Evolutionary conservation across 1,140 invertebrate genomes (phyloP).

Genomic region (Calosoma granatense): DNA sequence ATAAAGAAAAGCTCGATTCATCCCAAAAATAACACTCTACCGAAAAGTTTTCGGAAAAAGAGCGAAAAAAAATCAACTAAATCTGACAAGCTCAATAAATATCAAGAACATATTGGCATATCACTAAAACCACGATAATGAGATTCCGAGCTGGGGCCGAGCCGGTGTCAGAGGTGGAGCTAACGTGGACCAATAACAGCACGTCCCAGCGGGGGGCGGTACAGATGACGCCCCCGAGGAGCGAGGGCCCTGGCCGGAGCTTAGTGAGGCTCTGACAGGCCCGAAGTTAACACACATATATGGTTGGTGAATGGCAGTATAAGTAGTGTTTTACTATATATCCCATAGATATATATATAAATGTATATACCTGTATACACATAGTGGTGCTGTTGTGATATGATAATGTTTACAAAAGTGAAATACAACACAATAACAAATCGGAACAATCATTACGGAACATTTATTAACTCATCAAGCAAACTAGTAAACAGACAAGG

Average conservation of each 20-base stretch:
- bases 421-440: no score
- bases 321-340: no score
- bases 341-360: no score
- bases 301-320: not conserved
- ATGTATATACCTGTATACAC: no score
- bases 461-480: no score
- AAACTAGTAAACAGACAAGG: no score
- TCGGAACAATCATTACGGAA: no score
- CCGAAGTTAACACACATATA: slow-evolving; percentile 19
- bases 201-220: slow-evolving; percentile 9
- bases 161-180: slow-evolving; percentile 16
- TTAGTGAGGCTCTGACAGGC: slow-evolving; percentile 24
- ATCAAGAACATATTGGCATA: slow-evolving; percentile 32
- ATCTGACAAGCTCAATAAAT: slow-evolving; percentile 24
- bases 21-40: no score
- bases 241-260: slow-evolving; percentile 11
- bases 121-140: slow-evolving; percentile 26
- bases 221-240: slow-evolving; percentile 15
- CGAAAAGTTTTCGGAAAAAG: no score
- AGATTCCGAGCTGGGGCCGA: slow-evolving; percentile 26
- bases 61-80: slow-evolving; percentile 3
- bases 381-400: no score
- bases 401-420: no score
- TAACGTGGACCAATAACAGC: slow-evolving; percentile 15
- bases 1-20: no score